These are phyloP conservation scores for Thysanoteuthis rhombus DNA, from an alignment of 2,888 invertebrate species.

Conservation along the genomic window DNA sequence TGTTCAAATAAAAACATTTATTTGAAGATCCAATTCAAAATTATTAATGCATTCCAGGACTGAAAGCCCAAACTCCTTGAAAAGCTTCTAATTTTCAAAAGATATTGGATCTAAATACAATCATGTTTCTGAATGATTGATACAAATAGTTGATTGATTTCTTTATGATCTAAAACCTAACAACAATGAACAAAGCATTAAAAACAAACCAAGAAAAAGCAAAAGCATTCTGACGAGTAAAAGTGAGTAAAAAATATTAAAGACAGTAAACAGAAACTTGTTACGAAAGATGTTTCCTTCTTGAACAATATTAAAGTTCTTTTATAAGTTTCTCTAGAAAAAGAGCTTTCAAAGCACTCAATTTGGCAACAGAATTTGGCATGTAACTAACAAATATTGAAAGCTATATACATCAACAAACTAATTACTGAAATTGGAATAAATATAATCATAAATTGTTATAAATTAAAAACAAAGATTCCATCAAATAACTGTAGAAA, in stretches of 20 bases:
- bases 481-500: no score
- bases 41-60: neutral
- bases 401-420: neutral
- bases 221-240: neutral
- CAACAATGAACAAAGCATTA: neutral
- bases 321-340: neutral
- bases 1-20: neutral
- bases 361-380: neutral
- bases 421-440: neutral
- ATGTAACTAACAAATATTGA: neutral
- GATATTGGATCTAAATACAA: neutral
- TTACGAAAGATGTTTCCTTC: neutral
- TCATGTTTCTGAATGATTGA: neutral
- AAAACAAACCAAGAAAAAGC: neutral
- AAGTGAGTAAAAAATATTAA: neutral
- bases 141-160: neutral
- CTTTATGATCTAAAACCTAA: neutral
- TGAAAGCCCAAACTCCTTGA: neutral
- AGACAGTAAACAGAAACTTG: neutral
- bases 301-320: neutral
- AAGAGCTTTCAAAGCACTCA: neutral
- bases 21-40: neutral
- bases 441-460: neutral
- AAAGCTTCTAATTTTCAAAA: neutral
- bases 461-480: no score